These are phyloP conservation scores for Linurgus olivaceus DNA, from an alignment of 2,797 vertebrate genomes.

Conservation along the genomic window DNA sequence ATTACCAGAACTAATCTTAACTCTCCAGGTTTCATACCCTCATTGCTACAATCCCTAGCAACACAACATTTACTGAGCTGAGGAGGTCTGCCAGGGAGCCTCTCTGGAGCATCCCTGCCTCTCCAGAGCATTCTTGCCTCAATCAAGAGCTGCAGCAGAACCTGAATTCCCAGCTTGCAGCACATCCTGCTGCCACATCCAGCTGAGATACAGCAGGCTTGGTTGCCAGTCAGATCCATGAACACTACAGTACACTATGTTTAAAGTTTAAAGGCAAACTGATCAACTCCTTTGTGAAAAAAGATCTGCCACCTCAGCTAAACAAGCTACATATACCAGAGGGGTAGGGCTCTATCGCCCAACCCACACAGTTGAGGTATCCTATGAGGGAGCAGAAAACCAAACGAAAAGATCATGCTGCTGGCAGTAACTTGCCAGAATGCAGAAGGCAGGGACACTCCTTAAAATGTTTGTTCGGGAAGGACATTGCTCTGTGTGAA, in stretches of 20 bases:
- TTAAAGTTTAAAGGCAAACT: background rate
- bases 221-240: background rate
- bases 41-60: background rate
- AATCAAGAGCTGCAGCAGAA: background rate
- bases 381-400: background rate
- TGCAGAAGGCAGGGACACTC: background rate
- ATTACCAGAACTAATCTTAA: background rate
- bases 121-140: background rate
- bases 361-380: background rate
- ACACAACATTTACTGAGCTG: background rate
- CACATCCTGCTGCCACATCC: background rate
- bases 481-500: background rate
- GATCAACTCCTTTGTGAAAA: background rate
- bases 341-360: accelerated
- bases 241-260: background rate
- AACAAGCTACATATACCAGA: background rate
- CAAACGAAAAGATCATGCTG: background rate
- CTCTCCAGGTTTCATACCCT: background rate
- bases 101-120: background rate
- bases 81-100: background rate
- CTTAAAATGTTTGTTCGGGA: background rate
- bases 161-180: background rate
- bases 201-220: background rate
- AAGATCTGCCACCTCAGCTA: background rate
- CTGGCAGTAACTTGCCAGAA: background rate